Percentiles rank a stretch among this genome's conserved stretches.
phyloP scores from a whole-genome alignment of 1,140 invertebrate genomes.

The Lordiphosa collinella region DNA sequence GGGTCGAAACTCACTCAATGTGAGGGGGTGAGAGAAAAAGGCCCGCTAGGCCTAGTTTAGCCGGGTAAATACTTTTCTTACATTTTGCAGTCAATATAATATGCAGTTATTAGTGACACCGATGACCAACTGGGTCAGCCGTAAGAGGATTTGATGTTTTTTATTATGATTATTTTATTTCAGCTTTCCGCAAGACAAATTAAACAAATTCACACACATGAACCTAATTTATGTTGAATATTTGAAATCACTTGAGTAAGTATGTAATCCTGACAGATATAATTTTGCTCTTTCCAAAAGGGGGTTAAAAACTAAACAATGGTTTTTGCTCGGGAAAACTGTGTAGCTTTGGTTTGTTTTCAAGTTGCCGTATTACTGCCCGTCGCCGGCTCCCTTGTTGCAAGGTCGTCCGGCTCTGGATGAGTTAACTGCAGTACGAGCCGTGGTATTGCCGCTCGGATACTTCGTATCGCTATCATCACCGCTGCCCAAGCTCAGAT shows the following conservation, averaged over 20 bases:
- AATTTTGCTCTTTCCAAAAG: too few species aligned
- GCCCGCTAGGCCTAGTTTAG: constrained; percentile 7
- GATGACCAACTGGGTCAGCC: constrained; percentile 4
- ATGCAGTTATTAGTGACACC: constrained; percentile 68
- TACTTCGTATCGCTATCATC: constrained; percentile 39
- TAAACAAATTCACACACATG: constrained; percentile 16
- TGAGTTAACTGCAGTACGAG: constrained; percentile 13
- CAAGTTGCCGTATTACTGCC: constrained; percentile 18
- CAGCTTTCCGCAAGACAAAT: constrained; percentile 2
- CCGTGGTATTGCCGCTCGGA: constrained; percentile 25
- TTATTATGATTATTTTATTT: not conserved
- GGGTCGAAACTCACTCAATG: constrained; percentile 22
- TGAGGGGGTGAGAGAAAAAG: not conserved
- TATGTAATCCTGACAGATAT: too few species aligned
- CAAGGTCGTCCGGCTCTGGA: not conserved
- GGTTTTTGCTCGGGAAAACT: constrained; percentile 1
- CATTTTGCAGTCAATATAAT: constrained; percentile 64
- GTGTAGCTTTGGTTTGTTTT: not conserved
- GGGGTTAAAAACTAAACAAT: too few species aligned
- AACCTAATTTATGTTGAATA: too few species aligned
- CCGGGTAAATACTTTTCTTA: constrained; percentile 14
- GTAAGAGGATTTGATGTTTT: too few species aligned
- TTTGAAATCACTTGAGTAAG: too few species aligned
- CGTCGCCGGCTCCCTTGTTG: constrained; percentile 64
- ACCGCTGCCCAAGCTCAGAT: constrained; percentile 52